Evolutionary conservation across 2,113 vertebrate genomes (phyloP).

Genomic region (Sebastes fasciatus): DNA sequence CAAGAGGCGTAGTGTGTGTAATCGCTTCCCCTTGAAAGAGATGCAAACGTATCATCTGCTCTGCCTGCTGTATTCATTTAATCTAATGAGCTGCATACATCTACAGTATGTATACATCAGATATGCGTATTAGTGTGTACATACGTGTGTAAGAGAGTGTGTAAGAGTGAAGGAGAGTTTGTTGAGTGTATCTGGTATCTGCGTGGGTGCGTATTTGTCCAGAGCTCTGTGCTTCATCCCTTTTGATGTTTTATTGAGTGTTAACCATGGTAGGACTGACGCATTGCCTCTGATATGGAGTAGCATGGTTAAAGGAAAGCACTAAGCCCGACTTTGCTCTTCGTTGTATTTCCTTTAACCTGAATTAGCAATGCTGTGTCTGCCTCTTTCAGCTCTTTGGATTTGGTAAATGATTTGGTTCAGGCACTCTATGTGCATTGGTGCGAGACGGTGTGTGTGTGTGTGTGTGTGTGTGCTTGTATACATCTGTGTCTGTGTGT

Average conservation of each 20-base stretch:
- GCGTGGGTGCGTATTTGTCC: conserved; percentile 73
- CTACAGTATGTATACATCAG: conserved; percentile 8
- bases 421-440: conserved; percentile 11
- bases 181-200: conserved; percentile 55
- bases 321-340: conserved; percentile 57
- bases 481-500: background rate
- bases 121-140: conserved; percentile 1
- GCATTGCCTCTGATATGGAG: conserved; percentile 68
- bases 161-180: conserved; percentile 34
- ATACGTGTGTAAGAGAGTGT: background rate
- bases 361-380: conserved; percentile 58
- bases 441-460: conserved; percentile 6
- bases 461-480: conserved; percentile 1
- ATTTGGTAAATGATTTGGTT: conserved; percentile 54
- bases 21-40: conserved; percentile 39
- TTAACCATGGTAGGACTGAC: conserved; percentile 74
- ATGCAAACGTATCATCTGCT: conserved; percentile 51
- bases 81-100: conserved; percentile 46
- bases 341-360: conserved; percentile 59
- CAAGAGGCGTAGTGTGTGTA: conserved; percentile 29
- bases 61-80: conserved; percentile 39
- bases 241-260: conserved; percentile 83
- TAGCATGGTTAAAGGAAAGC: conserved; percentile 63
- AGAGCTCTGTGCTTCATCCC: conserved; percentile 68
- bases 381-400: conserved; percentile 45